Percentiles rank a stretch among this genome's conserved stretches.
Conservation (phyloP, 2,113 vertebrate genomes). For the Nymphicus hollandicus region DNA sequence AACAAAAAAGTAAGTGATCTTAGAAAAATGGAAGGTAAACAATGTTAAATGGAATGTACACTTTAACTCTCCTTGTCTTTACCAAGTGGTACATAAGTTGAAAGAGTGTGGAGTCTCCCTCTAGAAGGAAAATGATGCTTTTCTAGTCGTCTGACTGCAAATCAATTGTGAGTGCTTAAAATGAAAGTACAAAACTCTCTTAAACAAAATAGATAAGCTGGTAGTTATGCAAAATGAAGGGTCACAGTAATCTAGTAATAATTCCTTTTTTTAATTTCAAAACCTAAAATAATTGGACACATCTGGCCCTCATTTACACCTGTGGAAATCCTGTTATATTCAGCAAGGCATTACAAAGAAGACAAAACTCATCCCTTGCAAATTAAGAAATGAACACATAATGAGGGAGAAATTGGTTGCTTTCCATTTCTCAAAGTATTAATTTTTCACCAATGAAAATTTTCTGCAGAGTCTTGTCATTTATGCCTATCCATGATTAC, state of each 20-base stretch:
- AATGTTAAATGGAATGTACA: background rate
- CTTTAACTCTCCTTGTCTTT: background rate
- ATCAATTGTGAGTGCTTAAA: background rate
- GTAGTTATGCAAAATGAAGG: background rate
- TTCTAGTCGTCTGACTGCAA: background rate
- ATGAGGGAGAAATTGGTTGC: background rate
- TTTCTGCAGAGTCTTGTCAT: background rate
- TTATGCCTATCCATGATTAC: background rate
- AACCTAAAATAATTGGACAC: background rate
- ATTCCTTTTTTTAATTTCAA: constrained; percentile 13
- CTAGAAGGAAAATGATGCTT: background rate
- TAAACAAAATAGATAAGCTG: background rate
- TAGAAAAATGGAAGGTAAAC: background rate
- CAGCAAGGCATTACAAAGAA: background rate
- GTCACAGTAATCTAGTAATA: background rate
- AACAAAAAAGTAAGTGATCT: background rate
- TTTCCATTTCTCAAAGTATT: background rate
- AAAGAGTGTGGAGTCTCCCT: background rate
- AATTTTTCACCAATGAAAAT: background rate
- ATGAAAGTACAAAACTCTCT: background rate
- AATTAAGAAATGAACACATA: constrained; percentile 12
- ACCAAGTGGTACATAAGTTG: background rate
- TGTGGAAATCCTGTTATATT: background rate
- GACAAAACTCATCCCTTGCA: background rate
- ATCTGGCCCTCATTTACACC: constrained; percentile 2